These are phyloP conservation scores for Tachycineta bicolor DNA, from an alignment of 2,113 vertebrate genomes.

Conservation along the genomic window DNA sequence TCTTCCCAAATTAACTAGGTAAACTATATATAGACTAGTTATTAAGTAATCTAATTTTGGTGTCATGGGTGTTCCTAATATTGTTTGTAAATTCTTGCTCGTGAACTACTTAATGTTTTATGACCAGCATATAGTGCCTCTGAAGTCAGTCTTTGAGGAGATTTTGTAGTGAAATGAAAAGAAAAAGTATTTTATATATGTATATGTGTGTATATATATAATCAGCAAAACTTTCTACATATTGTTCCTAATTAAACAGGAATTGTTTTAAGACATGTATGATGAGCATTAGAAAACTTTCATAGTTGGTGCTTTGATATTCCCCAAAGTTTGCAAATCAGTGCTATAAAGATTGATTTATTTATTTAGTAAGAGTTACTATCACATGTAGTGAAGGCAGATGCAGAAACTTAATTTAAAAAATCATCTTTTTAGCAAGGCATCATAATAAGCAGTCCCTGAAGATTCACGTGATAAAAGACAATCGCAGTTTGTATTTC, in stretches of 20 bases:
- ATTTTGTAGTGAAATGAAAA: background rate
- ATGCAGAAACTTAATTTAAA: background rate
- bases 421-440: background rate
- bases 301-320: background rate
- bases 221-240: background rate
- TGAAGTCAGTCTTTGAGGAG: background rate
- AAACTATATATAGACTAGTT: background rate
- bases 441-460: background rate
- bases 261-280: background rate
- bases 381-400: background rate
- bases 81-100: background rate
- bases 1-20: background rate
- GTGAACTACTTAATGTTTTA: background rate
- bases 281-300: background rate
- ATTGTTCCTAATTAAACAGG: background rate
- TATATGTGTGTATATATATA: background rate
- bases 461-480: background rate
- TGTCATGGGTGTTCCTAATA: background rate
- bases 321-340: background rate
- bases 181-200: background rate
- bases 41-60: background rate
- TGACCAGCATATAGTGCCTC: background rate
- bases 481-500: fast-evolving
- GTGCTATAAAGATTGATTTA: background rate
- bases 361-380: background rate